A percentile compares a stretch with the other conserved stretches of the same genome.
phyloP scores from a whole-genome alignment of 2,113 vertebrate genomes.

The Regulus satrapa region DNA sequence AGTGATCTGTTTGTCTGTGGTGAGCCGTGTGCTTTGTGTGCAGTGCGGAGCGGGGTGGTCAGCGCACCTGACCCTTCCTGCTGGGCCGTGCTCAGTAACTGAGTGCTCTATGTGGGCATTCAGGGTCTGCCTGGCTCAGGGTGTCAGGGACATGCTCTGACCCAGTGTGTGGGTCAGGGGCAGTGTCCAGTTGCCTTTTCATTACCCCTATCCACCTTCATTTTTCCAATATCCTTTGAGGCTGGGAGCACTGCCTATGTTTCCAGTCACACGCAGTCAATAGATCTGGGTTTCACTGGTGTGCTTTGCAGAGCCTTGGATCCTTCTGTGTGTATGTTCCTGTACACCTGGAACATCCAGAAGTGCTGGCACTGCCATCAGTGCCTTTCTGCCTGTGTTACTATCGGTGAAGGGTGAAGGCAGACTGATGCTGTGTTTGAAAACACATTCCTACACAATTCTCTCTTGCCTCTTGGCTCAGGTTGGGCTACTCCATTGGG shows the following conservation, averaged over 20 bases:
- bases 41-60: not conserved
- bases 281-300: not conserved
- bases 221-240: not conserved
- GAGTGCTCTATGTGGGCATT: not conserved
- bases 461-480: not conserved
- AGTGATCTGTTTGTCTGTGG: not conserved
- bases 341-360: not conserved
- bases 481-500: not conserved
- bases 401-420: fast-evolving
- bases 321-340: not conserved
- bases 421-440: not conserved
- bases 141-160: not conserved
- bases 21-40: not conserved
- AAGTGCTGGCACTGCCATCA: not conserved
- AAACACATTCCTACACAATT: not conserved
- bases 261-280: not conserved
- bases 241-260: not conserved
- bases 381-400: not conserved
- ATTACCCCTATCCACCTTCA: fast-evolving
- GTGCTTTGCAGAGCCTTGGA: not conserved
- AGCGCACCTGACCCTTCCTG: not conserved
- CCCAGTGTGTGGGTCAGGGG: not conserved
- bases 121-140: not conserved
- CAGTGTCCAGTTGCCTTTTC: not conserved
- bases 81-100: not conserved